Evolutionary conservation across 1,140 invertebrate species (phyloP), one percentile per base, ranked within the genome.

Genomic region (Colletes gigas): DNA sequence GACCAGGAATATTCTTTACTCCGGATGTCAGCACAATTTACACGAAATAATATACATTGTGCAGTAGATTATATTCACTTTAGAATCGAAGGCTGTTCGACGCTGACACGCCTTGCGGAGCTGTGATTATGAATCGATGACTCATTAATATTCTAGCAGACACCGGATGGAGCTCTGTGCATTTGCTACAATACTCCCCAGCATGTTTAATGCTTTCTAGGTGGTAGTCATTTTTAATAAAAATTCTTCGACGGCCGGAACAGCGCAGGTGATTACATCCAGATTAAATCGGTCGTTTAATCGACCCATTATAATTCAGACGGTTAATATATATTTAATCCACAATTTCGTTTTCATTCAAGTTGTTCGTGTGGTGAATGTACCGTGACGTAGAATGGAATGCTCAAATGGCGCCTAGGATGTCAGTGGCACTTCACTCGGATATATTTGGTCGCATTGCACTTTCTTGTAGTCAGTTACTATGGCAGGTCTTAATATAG

Each of bases 361-460:
- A 7, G 3, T 1, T 19, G 4, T 41, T 39, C 21, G 4, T 1
- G 15, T 7, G 2, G 19, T 4, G 12, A 74, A 52, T 65, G 30
- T 52, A 39, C 39, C 54, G 9, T 44, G 44, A n/a, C 4, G 14
- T 9, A 15, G 7, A 6, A 2, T n/a, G 3, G 15, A 39, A 17
- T 14, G 0, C 41, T 73, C 21, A 39, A 73, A 10, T 47, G 41
- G 17, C 44, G 17, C 3, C 19, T 44, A 52, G 10, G 12, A 3
- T 4, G 19, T 10, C 54, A 30, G 41, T 19, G 47, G 66, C 66
- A 55, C 71, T 54, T 55, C 44, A 19, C 50, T 15, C 17, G 12
- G 41, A 21, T 50, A n/a, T 76, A 67, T 68, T 59, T 59, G 15
- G 17, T 68, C 54, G 50, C 41, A 15, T 76, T 68, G 55, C 3